Evolutionary conservation across 2,113 vertebrate genomes (phyloP), one percentile per base, ranked within the genome.

Genomic region (Chionomys nivalis): DNA sequence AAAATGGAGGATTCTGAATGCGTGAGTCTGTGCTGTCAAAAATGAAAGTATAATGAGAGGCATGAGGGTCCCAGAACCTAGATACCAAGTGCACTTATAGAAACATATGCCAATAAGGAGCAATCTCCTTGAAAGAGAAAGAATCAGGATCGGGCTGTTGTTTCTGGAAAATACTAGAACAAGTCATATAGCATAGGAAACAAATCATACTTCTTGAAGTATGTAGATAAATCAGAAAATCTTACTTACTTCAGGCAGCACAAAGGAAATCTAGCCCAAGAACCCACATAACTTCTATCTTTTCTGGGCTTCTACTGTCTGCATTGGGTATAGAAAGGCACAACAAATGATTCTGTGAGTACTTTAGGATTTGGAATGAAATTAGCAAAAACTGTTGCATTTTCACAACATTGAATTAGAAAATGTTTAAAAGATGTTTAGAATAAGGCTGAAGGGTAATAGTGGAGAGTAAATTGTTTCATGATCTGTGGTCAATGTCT

Each of bases 321-420:
- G 14, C 55, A 7, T 31, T 75, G 47, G 68, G 66, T 39, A 19
- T 39, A 1, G 11, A 89, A 58, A 90, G 4, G 14, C 44, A 87
- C 49, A 87, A 44, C 17, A 49, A 63, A 9, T 39, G 44, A 93
- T 92, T 78, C 63, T 92, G n/a, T 58, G 47, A 66, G 23, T n/a
- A 81, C 36, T 91, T 96, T 61, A n/a, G 19, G 13, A 76, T 91
- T 55, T 78, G 16, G 19, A 70, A 12, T 94, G 70, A 72, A 77
- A 61, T 90, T 79, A 72, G 1, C 5, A 61, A 85, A 94, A 90
- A 78, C 7, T 23, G 39, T 91, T 81, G 19, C 7, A 70, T 33
- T 97, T 82, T 91, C 83, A 76, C 33, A 24, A 94, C 93, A 94
- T 44, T 17, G 81, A 78, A 79, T 1, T 33, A 61, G 39, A 73